These are phyloP conservation scores for Hemiscyllium ocellatum DNA, from an alignment of 2,113 vertebrate species.

Conservation along the genomic window DNA sequence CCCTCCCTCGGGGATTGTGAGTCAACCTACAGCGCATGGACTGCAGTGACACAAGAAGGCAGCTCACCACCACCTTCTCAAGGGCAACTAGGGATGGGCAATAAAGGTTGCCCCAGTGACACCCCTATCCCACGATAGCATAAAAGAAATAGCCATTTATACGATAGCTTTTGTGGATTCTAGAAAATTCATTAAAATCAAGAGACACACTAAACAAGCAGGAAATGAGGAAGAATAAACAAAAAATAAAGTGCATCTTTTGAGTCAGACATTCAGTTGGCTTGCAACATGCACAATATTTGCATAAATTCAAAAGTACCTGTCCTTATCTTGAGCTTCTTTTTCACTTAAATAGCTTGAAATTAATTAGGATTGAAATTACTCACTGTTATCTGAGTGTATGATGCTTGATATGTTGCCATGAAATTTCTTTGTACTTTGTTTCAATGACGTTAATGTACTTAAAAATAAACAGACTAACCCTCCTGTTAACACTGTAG, in stretches of 20 bases:
- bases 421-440: not conserved
- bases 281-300: not conserved
- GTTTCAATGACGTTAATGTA: not conserved
- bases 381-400: not conserved
- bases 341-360: not conserved
- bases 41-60: too few species aligned
- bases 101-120: too few species aligned
- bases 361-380: constrained; percentile 6
- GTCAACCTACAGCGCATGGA: too few species aligned
- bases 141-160: not conserved
- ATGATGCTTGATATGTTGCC: not conserved
- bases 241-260: not conserved
- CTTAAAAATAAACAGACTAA: not conserved
- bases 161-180: not conserved
- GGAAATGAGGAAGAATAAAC: not conserved
- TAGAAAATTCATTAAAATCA: not conserved
- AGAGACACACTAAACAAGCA: not conserved
- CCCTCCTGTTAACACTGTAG: not conserved
- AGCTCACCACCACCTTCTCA: too few species aligned
- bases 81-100: too few species aligned
- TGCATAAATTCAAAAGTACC: not conserved
- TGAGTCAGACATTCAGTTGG: not conserved
- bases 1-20: too few species aligned
- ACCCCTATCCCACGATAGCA: too few species aligned
- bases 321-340: not conserved